phyloP scores from a whole-genome alignment of 2,113 vertebrate genomes.

The Corythaeola cristata region DNA sequence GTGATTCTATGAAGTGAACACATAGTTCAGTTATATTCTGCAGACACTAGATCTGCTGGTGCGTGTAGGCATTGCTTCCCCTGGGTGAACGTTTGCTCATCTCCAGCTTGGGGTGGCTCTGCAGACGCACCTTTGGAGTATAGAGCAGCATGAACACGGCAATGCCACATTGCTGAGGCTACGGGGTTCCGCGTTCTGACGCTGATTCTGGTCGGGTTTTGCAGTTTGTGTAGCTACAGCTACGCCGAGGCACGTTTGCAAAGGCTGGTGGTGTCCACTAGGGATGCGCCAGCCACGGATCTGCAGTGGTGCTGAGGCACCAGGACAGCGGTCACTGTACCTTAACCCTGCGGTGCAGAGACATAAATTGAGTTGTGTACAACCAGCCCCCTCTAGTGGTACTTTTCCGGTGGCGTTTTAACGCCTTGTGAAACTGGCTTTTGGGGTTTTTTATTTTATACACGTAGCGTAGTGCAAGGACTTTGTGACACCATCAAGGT shows the following conservation, averaged over 20 bases:
- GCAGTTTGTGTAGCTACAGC: not conserved
- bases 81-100: fast-evolving
- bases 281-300: fast-evolving
- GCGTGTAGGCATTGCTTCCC: fast-evolving
- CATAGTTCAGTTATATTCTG: not conserved
- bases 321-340: fast-evolving
- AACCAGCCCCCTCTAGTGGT: slow-evolving; percentile 28
- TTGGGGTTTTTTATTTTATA: not conserved
- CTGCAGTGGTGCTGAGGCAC: fast-evolving
- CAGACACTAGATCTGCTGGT: not conserved
- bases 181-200: not conserved
- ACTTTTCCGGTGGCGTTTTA: fast-evolving
- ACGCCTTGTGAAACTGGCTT: fast-evolving
- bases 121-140: fast-evolving
- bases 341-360: fast-evolving
- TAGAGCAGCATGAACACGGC: not conserved
- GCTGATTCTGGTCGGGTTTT: not conserved
- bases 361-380: not conserved
- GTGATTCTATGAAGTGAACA: too few relatives aligned
- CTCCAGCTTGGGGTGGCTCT: not conserved
- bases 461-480: fast-evolving
- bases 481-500: not conserved
- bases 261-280: not conserved
- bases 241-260: not conserved
- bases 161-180: fast-evolving